Percentiles rank a stretch among this genome's conserved stretches.
phyloP scores from a whole-genome alignment of 1,140 invertebrate species.

The Aleiodes sp. region DNA sequence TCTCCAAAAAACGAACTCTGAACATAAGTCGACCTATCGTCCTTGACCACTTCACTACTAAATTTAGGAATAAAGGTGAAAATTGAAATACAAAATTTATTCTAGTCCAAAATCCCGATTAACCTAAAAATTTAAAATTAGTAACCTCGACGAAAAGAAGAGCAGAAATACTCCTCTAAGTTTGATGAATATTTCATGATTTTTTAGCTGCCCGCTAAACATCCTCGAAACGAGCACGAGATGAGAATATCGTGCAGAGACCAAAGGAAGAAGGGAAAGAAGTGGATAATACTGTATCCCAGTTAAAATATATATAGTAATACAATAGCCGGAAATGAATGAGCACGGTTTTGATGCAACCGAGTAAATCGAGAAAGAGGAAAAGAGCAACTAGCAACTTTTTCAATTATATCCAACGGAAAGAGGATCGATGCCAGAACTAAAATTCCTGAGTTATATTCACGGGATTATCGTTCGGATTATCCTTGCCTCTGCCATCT shows the following conservation, averaged over 20 bases:
- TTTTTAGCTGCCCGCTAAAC: no score
- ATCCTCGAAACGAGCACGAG: neutral
- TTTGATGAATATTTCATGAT: no score
- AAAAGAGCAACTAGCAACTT: constrained; percentile 43
- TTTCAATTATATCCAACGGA: constrained; percentile 49
- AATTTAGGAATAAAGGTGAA: no score
- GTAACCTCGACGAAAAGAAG: no score
- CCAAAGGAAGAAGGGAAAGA: neutral
- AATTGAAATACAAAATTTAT: no score
- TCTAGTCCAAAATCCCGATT: no score
- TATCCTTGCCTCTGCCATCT: constrained; percentile 36
- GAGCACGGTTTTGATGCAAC: neutral
- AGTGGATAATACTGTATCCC: neutral
- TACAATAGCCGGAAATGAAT: neutral
- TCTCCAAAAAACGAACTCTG: no score
- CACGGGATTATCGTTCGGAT: constrained; percentile 51
- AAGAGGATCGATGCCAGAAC: constrained; percentile 51
- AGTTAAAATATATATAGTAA: neutral
- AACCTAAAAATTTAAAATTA: no score
- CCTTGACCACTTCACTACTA: no score
- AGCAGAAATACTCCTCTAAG: no score
- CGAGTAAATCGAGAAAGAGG: neutral
- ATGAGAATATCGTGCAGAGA: neutral
- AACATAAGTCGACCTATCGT: no score
- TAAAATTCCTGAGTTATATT: constrained; percentile 53